Evolutionary conservation across 1,140 invertebrate genomes (phyloP).

Genomic region (Liolophura sinensis): DNA sequence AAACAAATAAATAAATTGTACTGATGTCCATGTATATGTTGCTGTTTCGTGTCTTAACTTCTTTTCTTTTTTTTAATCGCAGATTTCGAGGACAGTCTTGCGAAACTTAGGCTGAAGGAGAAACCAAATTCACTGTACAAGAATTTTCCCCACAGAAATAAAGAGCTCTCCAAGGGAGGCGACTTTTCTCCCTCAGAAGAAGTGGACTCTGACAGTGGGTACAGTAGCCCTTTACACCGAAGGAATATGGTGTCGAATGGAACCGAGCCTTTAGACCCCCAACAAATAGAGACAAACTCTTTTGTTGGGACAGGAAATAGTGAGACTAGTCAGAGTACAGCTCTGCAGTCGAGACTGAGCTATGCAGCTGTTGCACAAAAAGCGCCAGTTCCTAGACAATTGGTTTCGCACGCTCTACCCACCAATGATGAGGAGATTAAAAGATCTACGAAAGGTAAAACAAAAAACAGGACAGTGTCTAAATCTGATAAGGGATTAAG

Average conservation of each 20-base stretch:
- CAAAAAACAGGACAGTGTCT: no score
- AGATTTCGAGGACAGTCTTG: constrained; percentile 40
- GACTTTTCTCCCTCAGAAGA: constrained; percentile 28
- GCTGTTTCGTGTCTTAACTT: not conserved
- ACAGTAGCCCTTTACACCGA: constrained; percentile 46
- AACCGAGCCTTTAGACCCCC: constrained; percentile 23
- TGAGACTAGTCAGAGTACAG: not conserved
- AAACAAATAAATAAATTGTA: no score
- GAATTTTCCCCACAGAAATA: constrained; percentile 8
- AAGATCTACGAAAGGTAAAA: no score
- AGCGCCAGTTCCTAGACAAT: constrained; percentile 12
- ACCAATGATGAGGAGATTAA: no score
- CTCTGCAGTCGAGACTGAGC: constrained; percentile 15
- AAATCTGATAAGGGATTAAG: no score
- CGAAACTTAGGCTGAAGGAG: constrained; percentile 31
- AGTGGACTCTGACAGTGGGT: constrained; percentile 48
- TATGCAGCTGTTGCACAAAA: constrained; percentile 30
- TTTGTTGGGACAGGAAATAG: no score
- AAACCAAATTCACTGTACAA: constrained; percentile 33
- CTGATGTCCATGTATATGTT: no score
- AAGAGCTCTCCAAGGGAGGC: not conserved
- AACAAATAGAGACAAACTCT: no score
- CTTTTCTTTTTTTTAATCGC: constrained; percentile 8
- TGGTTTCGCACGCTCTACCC: no score
- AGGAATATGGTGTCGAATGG: constrained; percentile 39